Conservation (phyloP, 2,113 vertebrate species). For the Nyctereutes procyonoides region DNA sequence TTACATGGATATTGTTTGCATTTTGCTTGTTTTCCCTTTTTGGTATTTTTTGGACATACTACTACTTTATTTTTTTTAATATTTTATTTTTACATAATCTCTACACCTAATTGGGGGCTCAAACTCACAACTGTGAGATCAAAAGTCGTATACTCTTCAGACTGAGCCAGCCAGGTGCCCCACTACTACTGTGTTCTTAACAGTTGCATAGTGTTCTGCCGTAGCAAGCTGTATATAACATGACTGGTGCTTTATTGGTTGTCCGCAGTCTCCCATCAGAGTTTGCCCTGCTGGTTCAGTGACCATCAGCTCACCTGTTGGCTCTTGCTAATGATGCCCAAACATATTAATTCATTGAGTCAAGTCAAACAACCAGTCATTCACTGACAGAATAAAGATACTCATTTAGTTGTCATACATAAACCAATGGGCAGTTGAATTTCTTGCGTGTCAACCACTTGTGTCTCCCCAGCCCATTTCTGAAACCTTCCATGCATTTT, state of each 20-base stretch:
- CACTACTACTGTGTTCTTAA: not conserved
- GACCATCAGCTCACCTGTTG: not conserved
- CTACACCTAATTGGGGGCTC: not conserved
- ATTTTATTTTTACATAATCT: not conserved
- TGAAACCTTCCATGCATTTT: slow-evolving; percentile 32
- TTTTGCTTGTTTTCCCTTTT: slow-evolving; percentile 35
- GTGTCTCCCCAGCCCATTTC: not conserved
- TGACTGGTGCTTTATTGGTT: not conserved
- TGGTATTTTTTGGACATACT: not conserved
- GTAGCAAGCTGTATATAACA: not conserved
- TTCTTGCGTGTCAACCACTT: slow-evolving; percentile 27
- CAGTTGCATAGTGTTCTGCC: not conserved
- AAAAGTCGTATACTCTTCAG: not conserved
- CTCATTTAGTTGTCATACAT: not conserved
- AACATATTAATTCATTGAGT: not conserved
- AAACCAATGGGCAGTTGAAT: slow-evolving; percentile 36
- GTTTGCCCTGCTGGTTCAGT: not conserved
- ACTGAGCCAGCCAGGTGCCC: not conserved
- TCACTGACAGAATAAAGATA: not conserved
- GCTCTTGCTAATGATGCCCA: slow-evolving; percentile 21
- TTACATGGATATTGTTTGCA: not conserved
- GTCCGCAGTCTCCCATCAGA: not conserved
- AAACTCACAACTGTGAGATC: not conserved
- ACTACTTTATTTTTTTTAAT: not conserved
- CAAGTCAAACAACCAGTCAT: slow-evolving; percentile 7